Evolutionary conservation across 2,113 vertebrate genomes (phyloP).

Genomic region (Symphodus melops): DNA sequence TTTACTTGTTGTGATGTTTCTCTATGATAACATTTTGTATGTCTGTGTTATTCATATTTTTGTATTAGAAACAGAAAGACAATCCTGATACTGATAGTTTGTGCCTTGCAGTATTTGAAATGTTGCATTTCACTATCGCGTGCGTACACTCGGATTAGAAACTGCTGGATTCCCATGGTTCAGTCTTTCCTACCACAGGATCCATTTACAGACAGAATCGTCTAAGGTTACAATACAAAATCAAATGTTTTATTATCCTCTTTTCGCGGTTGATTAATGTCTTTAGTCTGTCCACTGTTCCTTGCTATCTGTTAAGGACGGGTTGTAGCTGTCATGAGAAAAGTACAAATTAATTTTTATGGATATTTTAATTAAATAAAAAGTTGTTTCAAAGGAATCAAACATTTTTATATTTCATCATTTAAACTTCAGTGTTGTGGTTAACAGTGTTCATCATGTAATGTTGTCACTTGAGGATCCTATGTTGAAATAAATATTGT

Average conservation of each 20-base stretch:
- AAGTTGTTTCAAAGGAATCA: constrained; percentile 40
- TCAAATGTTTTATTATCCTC: not conserved
- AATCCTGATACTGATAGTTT: constrained; percentile 72
- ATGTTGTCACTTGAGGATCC: not conserved
- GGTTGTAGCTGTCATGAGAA: constrained; percentile 47
- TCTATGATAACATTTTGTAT: constrained; percentile 72
- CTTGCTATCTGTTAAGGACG: constrained; percentile 20
- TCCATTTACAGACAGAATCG: constrained; percentile 17
- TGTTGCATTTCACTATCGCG: constrained; percentile 74
- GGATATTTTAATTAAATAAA: constrained; percentile 73
- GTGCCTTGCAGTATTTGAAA: constrained; percentile 84
- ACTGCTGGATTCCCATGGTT: constrained; percentile 19
- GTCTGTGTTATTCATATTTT: constrained; percentile 62
- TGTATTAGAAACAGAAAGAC: constrained; percentile 65
- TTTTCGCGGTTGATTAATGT: constrained; percentile 29
- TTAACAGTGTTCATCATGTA: not conserved
- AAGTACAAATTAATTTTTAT: constrained; percentile 39
- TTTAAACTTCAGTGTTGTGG: not conserved
- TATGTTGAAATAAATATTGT: too few species aligned
- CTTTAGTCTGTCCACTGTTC: not conserved
- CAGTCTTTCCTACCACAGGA: constrained; percentile 25
- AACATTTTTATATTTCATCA: not conserved
- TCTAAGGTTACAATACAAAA: constrained; percentile 7
- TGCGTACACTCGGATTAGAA: constrained; percentile 53
- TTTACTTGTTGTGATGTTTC: constrained; percentile 83